Evolutionary conservation across 1,140 invertebrate genomes (phyloP), one percentile per base, ranked within the genome.

Genomic region (Philotrypesis tridentata): DNA sequence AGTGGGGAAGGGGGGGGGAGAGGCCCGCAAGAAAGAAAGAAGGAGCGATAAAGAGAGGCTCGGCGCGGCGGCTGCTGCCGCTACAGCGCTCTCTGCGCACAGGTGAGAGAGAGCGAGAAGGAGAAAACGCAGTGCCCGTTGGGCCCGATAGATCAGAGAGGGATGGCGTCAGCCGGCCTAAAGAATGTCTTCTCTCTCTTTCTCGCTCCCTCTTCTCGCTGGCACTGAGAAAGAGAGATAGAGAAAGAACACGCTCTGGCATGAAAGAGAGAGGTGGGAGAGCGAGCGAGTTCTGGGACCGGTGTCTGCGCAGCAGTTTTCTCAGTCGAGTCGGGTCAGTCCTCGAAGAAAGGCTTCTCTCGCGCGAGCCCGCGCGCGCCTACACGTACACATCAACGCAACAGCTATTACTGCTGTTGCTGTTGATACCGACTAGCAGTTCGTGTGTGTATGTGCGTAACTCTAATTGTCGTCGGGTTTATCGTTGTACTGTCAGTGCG

Each of bases 291-390:
- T 81, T 85, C 86, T 87, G 85, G 85, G 89, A 87, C 88, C 87
- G 87, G 85, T 85, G 85, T 48, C 33, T 48, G 77, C 77, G 70
- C 79, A 78, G 84, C 61, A 65, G 87, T 84, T 61, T 80, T 27
- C 73, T 88, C 88, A 92, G 91, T 92, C 88, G 88, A 90, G 88
- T 89, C 89, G 90, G 89, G 89, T 89, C 90, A 88, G 86, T 89
- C 89, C 87, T 88, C 87, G 87, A 82, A 83, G 84, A 87, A 89
- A 90, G 87, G 88, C 86, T 86, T 87, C 80, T 83, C 83, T 82
- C 81, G 75, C 70, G 75, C 70, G 76, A 77, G 82, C 73, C 75
- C 68, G 74, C 84, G 85, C 81, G 82, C 81, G 83, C 85, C 83
- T 85, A 73, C 80, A 77, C 83, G 79, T 70, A 82, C 74, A 77